Conservation (phyloP, 2,797 vertebrate genomes). For the Cuniculus paca region DNA sequence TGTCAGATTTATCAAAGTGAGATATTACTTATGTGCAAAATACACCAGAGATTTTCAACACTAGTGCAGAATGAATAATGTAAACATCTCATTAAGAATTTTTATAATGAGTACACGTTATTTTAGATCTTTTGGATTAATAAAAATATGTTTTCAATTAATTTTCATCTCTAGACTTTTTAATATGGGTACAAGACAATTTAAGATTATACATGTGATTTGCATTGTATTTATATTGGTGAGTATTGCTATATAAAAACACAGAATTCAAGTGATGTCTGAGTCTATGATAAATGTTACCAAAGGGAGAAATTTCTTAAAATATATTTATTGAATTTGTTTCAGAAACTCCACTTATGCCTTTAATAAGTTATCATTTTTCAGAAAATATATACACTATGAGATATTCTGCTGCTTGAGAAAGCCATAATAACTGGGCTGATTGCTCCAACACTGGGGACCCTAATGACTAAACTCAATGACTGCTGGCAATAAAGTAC, state of each 20-base stretch:
- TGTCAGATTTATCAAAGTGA: neutral
- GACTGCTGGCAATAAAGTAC: slow-evolving; percentile 83
- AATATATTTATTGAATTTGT: slow-evolving; percentile 73
- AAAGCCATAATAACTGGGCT: slow-evolving; percentile 80
- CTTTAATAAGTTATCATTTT: slow-evolving; percentile 73
- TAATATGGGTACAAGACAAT: neutral
- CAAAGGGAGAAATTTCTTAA: slow-evolving; percentile 71
- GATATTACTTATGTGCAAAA: neutral
- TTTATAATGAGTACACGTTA: neutral
- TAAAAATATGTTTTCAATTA: neutral
- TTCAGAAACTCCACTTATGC: slow-evolving; percentile 70
- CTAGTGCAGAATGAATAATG: neutral
- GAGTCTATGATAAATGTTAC: slow-evolving; percentile 63
- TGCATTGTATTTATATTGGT: neutral
- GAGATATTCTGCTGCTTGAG: slow-evolving; percentile 76
- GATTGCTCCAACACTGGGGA: slow-evolving; percentile 83
- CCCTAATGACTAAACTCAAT: slow-evolving; percentile 86
- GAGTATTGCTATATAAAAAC: neutral
- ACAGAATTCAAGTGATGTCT: slow-evolving; percentile 44
- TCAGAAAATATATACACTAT: slow-evolving; percentile 28
- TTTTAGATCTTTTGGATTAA: neutral
- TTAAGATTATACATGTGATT: neutral
- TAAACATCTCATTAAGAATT: slow-evolving; percentile 6
- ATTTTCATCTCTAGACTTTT: neutral
- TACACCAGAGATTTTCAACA: slow-evolving; percentile 15